Evolutionary conservation across 30 jellyfish, hydroid and myxozoan genomes (phyloP), one percentile per base, ranked within the genome.

Genomic region (Hydractinia symbiolongicarpus): DNA sequence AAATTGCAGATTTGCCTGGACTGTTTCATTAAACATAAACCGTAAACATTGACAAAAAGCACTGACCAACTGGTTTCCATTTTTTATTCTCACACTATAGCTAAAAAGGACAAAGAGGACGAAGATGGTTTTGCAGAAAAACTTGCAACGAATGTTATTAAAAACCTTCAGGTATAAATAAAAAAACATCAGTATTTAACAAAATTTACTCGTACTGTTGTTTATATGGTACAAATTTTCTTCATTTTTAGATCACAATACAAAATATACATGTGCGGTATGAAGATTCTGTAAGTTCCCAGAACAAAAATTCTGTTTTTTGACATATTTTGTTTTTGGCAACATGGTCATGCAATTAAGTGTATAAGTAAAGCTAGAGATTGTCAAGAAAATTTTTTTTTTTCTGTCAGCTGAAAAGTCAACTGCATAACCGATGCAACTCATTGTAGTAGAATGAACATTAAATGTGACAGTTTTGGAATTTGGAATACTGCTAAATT

Each of bases 81-180:
- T 30, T 30, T 30, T 30, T 30, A 2, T 30, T 30, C 44, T 30
- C 2, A 30, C 44, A 30, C 44, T 67, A 55, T 69, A 44, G 83
- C n/a, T 81, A 87, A 84, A 8, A 79, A 67, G 58, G 85, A 64
- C 53, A 79, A 74, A 52, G 92, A 82, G 69, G 95, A 86, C 6
- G 62, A 78, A 4, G 95, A 90, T 66, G 55, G 88, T 50, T 90
- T 90, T 90, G 97, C 95, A 11, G 95, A 90, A 55, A 90, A 90
- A 82, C 97, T 90, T 49, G 97, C 97, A 14, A 90, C 97, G 5
- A 94, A 90, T 79, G 95, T 90, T 56, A 88, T 90, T 74, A 90
- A 90, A 66, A 90, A 90, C 77, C 61, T 90, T 52, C 97, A 90
- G 85, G 97, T 90, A 61, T 5, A 9, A 13, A 64, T n/a, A 64